phyloP scores from a whole-genome alignment of 2,888 invertebrate genomes.

The Hymenopus coronatus region DNA sequence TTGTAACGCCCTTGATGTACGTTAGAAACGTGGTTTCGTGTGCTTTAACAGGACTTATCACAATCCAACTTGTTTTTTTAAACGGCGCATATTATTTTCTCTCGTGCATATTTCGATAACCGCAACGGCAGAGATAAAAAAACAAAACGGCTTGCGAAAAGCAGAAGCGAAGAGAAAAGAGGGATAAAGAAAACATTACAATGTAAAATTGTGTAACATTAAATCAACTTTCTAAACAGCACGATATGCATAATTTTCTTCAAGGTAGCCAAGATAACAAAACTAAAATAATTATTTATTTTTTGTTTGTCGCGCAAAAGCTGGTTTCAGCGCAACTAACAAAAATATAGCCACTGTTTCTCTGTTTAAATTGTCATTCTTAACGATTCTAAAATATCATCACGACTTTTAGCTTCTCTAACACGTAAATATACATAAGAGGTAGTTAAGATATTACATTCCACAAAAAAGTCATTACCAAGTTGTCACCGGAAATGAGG shows the following conservation, averaged over 20 bases:
- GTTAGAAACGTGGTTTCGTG: not conserved
- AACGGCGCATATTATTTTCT: not conserved
- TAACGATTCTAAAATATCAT: too few species aligned
- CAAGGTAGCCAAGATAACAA: not conserved
- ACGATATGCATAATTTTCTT: not conserved
- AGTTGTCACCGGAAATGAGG: too few species aligned
- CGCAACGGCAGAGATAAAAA: not conserved
- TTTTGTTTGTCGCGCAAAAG: not conserved
- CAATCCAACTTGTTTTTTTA: not conserved
- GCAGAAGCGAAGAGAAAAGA: not conserved
- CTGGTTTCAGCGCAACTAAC: not conserved
- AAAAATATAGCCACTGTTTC: too few species aligned
- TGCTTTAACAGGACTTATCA: not conserved
- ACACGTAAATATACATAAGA: too few species aligned
- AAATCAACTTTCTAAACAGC: not conserved
- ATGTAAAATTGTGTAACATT: not conserved
- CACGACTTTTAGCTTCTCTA: too few species aligned
- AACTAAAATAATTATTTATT: not conserved
- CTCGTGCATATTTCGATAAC: not conserved
- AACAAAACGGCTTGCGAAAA: not conserved
- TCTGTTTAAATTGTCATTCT: too few species aligned
- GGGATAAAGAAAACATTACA: not conserved
- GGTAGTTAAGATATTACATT: too few species aligned
- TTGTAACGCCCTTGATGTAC: not conserved
- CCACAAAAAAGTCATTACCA: too few species aligned